A percentile compares a stretch with the other conserved stretches of the same genome.
phyloP scores from a whole-genome alignment of 1,140 invertebrate species.

The Drusus annulatus region DNA sequence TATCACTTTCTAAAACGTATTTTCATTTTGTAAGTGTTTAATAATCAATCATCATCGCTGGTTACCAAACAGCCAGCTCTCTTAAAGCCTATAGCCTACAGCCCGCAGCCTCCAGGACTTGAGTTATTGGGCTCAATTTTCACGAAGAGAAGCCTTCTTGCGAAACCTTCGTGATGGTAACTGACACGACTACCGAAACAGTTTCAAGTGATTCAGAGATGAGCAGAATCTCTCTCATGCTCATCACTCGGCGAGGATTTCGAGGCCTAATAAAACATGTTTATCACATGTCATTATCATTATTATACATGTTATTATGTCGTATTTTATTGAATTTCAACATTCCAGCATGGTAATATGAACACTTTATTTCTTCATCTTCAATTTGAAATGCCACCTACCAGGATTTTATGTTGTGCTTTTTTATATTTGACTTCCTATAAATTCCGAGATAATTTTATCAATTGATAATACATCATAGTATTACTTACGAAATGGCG shows the following conservation, averaged over 20 bases:
- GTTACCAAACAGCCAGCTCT: not conserved
- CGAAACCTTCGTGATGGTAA: constrained; percentile 21
- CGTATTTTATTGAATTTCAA: not conserved
- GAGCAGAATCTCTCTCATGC: not conserved
- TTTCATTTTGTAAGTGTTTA: constrained; percentile 15
- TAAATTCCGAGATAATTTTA: too few relatives aligned
- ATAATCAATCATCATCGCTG: constrained; percentile 9
- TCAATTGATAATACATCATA: too few relatives aligned
- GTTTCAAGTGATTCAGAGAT: not conserved
- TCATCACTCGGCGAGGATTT: too few relatives aligned
- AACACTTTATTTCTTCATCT: not conserved
- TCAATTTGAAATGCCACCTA: too few relatives aligned
- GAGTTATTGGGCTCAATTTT: not conserved
- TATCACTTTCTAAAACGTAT: constrained; percentile 19
- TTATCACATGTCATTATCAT: not conserved
- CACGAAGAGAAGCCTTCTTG: constrained; percentile 9
- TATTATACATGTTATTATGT: not conserved
- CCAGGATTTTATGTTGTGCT: too few relatives aligned
- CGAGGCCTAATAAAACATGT: too few relatives aligned
- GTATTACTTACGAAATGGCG: too few relatives aligned
- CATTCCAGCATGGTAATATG: not conserved
- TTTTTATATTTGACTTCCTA: too few relatives aligned
- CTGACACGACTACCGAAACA: constrained; percentile 25
- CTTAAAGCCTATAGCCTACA: not conserved
- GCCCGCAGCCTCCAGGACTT: not conserved